phyloP scores from a whole-genome alignment of 1,140 invertebrate species.

The Drosophila prosaltans region DNA sequence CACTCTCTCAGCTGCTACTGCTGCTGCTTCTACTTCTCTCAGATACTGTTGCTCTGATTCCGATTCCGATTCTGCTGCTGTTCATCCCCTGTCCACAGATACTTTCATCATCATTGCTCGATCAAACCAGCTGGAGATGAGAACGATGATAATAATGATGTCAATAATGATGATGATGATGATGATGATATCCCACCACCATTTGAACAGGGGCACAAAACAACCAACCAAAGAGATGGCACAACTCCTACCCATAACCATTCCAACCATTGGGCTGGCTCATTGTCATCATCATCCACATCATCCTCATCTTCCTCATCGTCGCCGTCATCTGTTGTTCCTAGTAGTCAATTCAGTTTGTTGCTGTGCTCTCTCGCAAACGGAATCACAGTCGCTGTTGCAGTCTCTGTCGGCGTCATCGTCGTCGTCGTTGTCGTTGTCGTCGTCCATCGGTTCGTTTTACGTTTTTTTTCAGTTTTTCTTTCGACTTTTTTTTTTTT shows the following conservation, averaged over 20 bases:
- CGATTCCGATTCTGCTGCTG: too few relatives aligned
- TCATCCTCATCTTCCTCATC: constrained; percentile 42
- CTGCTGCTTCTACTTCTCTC: constrained; percentile 7
- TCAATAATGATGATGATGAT: constrained; percentile 3
- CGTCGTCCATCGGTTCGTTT: constrained; percentile 10
- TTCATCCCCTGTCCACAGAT: constrained; percentile 45
- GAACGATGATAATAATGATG: neutral
- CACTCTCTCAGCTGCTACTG: constrained; percentile 8
- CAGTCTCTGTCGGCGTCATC: constrained; percentile 19
- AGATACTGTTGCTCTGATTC: constrained; percentile 44
- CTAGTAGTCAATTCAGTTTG: constrained; percentile 66
- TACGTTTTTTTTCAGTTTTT: constrained; percentile 14
- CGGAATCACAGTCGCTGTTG: constrained; percentile 56
- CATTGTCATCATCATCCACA: constrained; percentile 12
- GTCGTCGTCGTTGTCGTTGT: constrained; percentile 35
- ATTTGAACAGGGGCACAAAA: constrained; percentile 12
- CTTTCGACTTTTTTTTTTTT: constrained; percentile 7
- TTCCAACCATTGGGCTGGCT: constrained; percentile 20
- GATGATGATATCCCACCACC: constrained; percentile 37
- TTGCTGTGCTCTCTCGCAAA: constrained; percentile 60
- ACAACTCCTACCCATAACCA: constrained; percentile 31
- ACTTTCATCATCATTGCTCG: constrained; percentile 48
- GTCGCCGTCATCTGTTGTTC: constrained; percentile 7
- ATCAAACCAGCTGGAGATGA: constrained; percentile 37
- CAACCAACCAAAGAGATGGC: constrained; percentile 57